phyloP scores from a whole-genome alignment of 2,113 vertebrate species.

The Ancistrus triradiatus region DNA sequence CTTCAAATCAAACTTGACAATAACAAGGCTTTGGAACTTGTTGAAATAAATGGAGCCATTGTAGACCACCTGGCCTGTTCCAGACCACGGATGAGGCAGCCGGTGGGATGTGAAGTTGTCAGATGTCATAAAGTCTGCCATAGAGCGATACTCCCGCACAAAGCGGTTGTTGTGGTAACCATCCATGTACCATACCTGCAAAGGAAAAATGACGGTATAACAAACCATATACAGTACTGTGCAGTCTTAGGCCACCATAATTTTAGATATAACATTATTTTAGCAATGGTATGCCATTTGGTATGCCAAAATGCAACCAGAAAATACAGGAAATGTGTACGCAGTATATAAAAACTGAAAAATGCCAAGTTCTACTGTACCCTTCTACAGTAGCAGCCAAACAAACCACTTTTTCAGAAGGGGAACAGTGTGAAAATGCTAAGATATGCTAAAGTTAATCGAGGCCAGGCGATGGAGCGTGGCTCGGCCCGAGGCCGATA shows the following conservation, averaged over 20 bases:
- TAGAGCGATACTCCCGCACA: slow-evolving; percentile 91
- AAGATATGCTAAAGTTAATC: too few species aligned
- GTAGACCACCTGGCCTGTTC: slow-evolving; percentile 97
- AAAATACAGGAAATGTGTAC: too few species aligned
- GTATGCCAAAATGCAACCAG: too few species aligned
- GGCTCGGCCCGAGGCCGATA: too few species aligned
- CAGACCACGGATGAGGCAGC: slow-evolving; percentile 95
- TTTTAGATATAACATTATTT: too few species aligned
- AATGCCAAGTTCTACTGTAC: too few species aligned
- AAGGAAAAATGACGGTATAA: slow-evolving; percentile 10
- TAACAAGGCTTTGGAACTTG: slow-evolving; percentile 97
- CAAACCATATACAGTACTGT: background rate
- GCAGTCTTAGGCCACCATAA: background rate
- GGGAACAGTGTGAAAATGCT: too few species aligned
- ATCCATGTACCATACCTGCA: slow-evolving; percentile 99
- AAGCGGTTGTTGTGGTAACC: slow-evolving; percentile 99
- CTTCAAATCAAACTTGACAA: slow-evolving; percentile 94
- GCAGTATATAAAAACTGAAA: too few species aligned
- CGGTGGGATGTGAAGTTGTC: slow-evolving; percentile 98
- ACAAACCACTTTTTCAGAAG: too few species aligned
- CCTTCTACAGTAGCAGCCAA: too few species aligned
- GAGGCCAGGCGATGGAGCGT: too few species aligned
- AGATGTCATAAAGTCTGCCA: slow-evolving; percentile 90
- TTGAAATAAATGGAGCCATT: slow-evolving; percentile 98
- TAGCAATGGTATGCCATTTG: too few species aligned